phyloP scores from a whole-genome alignment of 2,888 invertebrate species.

The Gnatocerus cornutus region DNA sequence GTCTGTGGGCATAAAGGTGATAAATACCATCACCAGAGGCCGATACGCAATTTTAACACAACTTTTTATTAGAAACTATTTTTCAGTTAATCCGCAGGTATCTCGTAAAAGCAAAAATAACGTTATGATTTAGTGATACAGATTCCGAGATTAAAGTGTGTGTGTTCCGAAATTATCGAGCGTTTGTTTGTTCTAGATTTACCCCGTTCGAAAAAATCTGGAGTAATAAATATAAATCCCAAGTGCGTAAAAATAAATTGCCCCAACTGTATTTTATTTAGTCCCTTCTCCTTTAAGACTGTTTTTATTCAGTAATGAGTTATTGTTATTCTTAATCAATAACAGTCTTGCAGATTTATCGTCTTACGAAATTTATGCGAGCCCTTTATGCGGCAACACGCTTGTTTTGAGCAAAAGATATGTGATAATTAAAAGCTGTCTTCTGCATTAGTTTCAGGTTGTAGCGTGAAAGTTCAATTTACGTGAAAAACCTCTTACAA shows the following conservation, averaged over 20 bases:
- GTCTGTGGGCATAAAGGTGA: slow-evolving; percentile 29
- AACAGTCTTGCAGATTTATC: slow-evolving; percentile 36
- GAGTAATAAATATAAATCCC: slow-evolving; percentile 13
- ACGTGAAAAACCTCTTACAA: slow-evolving; percentile 32
- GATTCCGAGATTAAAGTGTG: slow-evolving; percentile 7
- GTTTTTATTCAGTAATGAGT: slow-evolving; percentile 21
- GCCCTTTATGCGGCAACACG: slow-evolving; percentile 33
- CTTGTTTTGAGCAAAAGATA: slow-evolving; percentile 33
- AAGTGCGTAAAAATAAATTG: slow-evolving; percentile 35
- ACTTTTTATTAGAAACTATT: too few relatives aligned
- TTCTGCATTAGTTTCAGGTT: slow-evolving; percentile 14
- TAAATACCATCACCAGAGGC: slow-evolving; percentile 24
- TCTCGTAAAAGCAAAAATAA: not conserved
- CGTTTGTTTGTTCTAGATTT: slow-evolving; percentile 13
- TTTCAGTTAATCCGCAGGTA: not conserved
- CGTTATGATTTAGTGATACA: slow-evolving; percentile 9
- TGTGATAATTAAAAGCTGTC: slow-evolving; percentile 33
- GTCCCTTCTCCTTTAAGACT: slow-evolving; percentile 4
- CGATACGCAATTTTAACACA: slow-evolving; percentile 18
- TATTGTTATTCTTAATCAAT: slow-evolving; percentile 42
- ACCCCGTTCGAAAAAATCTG: not conserved
- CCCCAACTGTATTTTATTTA: slow-evolving; percentile 20
- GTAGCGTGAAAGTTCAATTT: slow-evolving; percentile 12
- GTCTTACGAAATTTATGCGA: slow-evolving; percentile 39
- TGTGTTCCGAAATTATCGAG: slow-evolving; percentile 2